phyloP scores from a whole-genome alignment of 2,797 vertebrate genomes.

The Melopsittacus undulatus region DNA sequence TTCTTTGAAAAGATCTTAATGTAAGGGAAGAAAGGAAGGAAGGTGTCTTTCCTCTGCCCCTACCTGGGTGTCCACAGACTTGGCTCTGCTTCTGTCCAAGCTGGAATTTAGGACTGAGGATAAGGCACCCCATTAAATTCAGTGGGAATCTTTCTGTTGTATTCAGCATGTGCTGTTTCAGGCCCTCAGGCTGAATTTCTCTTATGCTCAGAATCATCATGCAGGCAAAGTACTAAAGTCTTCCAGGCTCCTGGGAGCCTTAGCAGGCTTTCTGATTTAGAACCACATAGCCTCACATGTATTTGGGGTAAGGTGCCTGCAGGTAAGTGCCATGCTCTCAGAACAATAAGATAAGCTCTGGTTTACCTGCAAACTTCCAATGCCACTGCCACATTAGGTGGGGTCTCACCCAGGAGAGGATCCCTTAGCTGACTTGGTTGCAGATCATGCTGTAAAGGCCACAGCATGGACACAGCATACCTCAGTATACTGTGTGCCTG shows the following conservation, averaged over 20 bases:
- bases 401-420: not conserved
- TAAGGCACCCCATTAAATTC: not conserved
- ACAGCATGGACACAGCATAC: fast-evolving
- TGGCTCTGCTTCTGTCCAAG: not conserved
- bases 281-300: fast-evolving
- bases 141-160: not conserved
- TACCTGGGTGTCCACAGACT: not conserved
- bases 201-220: not conserved
- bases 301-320: fast-evolving
- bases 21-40: not conserved
- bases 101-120: fast-evolving
- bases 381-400: fast-evolving
- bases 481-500: not conserved
- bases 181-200: not conserved
- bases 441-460: not conserved
- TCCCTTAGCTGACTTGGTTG: not conserved
- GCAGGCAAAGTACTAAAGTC: not conserved
- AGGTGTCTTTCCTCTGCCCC: not conserved
- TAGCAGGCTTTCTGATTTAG: not conserved
- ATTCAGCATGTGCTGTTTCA: not conserved
- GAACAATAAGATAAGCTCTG: not conserved
- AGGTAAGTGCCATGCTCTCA: not conserved
- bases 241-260: not conserved
- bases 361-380: not conserved
- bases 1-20: not conserved